Evolutionary conservation across 64 coral and sea anemone genomes (phyloP), one percentile per base, ranked within the genome.

Genomic region (Stichodactyla mertensii): DNA sequence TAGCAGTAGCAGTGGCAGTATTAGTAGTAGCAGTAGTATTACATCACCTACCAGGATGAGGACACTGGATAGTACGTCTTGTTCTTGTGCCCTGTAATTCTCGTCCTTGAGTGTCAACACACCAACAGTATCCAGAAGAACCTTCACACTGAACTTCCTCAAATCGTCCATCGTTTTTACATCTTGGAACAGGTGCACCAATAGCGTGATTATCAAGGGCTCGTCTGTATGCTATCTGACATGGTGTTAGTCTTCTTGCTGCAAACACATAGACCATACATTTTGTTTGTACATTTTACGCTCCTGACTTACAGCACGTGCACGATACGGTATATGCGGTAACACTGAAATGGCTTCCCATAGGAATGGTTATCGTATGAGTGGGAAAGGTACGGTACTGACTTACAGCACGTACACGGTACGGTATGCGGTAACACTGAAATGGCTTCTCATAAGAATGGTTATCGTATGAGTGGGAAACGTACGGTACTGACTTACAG

Each of bases 61-160:
- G 89, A 24, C 89, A 91, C 16, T 66, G 26, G n/a, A 91, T 57
- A 54, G n/a, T 64, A 52, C 26, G 16, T 16, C 51, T 85, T 56
- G 89, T 91, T 22, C 89, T 79, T 78, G 93, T 91, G 77, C 93
- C 93, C 57, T 54, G 74, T 45, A 92, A 60, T 88, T 95, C 89
- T 6, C 8, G 84, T 83, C 93, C 93, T 64, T 89, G 24, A 57
- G 88, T 70, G 36, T 95, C 77, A 3, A 95, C 93, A 52, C 93
- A 95, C 93, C 93, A 95, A 23, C 93, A 95, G 60, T 88, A 91
- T 6, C 89, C 86, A 86, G 86, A 88, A 11, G 69, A 77, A 10
- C 80, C 86, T 61, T 84, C 83, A 20, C 93, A 95, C 53, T 95
- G 93, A 7, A 95, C 57, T 18, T 82, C 74, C 74, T 95, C 82